phyloP scores from a whole-genome alignment of 2,888 invertebrate species.

The Acanthosepion pharaonis region DNA sequence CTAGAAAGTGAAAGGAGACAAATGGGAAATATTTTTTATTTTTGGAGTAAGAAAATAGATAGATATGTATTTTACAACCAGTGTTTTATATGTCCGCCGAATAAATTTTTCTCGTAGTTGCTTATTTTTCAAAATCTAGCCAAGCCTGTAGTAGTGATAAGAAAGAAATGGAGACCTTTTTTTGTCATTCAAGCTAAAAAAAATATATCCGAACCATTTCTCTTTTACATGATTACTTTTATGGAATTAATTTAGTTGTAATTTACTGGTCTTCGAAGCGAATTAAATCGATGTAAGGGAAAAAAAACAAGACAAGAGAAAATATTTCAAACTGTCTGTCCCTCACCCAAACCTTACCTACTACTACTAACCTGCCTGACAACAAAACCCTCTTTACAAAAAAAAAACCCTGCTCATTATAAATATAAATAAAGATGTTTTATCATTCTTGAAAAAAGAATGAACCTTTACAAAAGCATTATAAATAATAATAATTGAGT shows the following conservation, averaged over 20 bases:
- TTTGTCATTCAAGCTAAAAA: neutral
- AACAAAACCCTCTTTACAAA: neutral
- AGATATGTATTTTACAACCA: neutral
- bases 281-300: neutral
- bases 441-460: neutral
- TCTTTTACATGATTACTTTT: neutral
- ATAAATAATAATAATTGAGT: neutral
- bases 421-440: neutral
- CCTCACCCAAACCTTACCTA: neutral
- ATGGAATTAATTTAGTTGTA: neutral
- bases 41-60: neutral
- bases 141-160: neutral
- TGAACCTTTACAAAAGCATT: neutral
- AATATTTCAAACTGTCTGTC: neutral
- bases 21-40: neutral
- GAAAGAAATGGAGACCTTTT: constrained; percentile 11
- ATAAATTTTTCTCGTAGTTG: neutral
- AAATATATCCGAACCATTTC: neutral
- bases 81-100: neutral
- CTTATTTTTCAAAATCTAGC: neutral
- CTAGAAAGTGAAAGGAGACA: neutral
- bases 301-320: neutral
- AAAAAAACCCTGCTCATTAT: neutral
- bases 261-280: neutral
- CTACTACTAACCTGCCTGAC: neutral